phyloP scores from a whole-genome alignment of 2,113 vertebrate genomes.

The Synchiropus splendidus region DNA sequence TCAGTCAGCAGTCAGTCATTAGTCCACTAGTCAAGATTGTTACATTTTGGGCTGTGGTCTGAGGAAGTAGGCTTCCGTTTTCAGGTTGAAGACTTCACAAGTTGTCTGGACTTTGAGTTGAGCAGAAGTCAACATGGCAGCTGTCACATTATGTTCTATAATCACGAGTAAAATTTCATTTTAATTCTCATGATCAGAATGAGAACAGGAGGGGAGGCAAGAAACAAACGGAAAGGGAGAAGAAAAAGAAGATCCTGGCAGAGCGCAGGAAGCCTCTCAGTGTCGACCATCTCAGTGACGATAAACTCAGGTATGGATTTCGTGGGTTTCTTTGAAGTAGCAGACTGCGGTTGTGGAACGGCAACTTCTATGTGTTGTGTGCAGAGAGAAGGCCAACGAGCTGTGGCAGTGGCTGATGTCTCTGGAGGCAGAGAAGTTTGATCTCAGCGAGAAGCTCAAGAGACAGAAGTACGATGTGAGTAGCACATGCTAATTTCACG shows the following conservation, averaged over 20 bases:
- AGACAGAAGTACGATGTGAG: conserved; percentile 93
- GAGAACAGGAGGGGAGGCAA: conserved; percentile 81
- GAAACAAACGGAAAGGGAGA: conserved; percentile 92
- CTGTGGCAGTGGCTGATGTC: conserved; percentile 83
- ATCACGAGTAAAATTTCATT: no score
- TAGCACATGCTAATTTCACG: conserved; percentile 1
- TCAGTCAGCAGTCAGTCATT: conserved; percentile 9
- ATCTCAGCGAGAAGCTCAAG: conserved; percentile 87
- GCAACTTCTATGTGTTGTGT: conserved; percentile 2
- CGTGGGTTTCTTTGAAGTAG: neutral
- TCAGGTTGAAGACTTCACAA: no score
- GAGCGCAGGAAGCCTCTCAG: conserved; percentile 81
- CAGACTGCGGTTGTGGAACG: neutral
- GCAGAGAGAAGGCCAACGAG: conserved; percentile 85
- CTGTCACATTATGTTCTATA: no score
- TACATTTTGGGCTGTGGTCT: no score
- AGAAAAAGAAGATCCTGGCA: conserved; percentile 94
- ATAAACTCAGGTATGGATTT: conserved; percentile 79
- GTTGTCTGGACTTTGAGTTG: no score
- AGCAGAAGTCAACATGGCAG: no score
- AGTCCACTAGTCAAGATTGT: no score
- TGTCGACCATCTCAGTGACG: conserved; percentile 81
- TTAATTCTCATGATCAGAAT: conserved; percentile 52
- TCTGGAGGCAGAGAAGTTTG: conserved; percentile 91
- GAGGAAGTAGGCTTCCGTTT: no score